Conservation (phyloP, 2,113 vertebrate species). For the Corythaixoides concolor region DNA sequence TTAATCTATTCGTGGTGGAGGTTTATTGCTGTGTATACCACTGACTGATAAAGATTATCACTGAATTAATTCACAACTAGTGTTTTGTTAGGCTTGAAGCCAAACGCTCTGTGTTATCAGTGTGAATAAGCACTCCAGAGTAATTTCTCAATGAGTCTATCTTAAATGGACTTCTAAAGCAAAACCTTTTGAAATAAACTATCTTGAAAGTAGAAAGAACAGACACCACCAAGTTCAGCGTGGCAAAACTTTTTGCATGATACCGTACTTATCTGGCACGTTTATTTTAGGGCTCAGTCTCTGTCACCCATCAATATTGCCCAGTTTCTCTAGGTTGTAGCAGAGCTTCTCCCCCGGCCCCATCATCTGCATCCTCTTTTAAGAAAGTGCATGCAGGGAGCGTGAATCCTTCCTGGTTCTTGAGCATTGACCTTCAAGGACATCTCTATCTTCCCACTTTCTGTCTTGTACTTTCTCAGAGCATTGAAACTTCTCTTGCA, state of each 20-base stretch:
- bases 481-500: background rate
- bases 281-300: background rate
- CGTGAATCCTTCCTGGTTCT: background rate
- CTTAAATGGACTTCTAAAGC: background rate
- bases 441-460: background rate
- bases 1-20: background rate
- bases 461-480: background rate
- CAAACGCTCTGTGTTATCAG: conserved; percentile 25
- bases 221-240: background rate
- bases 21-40: conserved; percentile 31
- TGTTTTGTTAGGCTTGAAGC: conserved; percentile 9
- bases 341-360: background rate
- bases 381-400: background rate
- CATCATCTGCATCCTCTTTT: background rate
- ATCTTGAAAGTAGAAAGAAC: background rate
- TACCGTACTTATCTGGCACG: rapidly evolving
- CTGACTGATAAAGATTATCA: conserved; percentile 40
- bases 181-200: background rate
- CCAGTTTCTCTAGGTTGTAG: background rate
- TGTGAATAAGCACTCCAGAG: conserved; percentile 19
- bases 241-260: background rate
- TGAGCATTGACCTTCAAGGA: background rate
- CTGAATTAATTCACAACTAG: conserved; percentile 46
- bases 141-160: conserved; percentile 29
- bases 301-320: background rate